These are phyloP conservation scores for Stenchaetothrips biformis DNA, from an alignment of 2,888 invertebrate genomes.

Conservation along the genomic window DNA sequence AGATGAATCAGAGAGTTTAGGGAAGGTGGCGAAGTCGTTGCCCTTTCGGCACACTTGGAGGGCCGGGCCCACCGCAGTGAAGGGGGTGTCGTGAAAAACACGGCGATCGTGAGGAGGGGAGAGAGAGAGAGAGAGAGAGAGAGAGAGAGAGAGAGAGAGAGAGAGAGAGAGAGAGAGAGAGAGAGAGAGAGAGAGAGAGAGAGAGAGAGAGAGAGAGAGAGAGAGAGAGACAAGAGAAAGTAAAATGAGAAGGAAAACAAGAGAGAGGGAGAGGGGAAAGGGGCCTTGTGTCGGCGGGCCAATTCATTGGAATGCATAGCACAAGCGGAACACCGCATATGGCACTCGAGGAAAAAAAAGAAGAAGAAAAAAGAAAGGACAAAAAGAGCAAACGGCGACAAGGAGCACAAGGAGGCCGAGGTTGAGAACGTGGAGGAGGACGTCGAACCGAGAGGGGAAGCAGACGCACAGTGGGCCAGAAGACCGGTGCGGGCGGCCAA, in stretches of 20 bases:
- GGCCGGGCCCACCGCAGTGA: neutral
- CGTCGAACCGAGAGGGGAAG: no score
- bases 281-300: slow-evolving; percentile 8
- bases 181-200: neutral
- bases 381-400: no score
- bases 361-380: neutral
- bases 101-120: neutral
- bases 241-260: slow-evolving; percentile 8
- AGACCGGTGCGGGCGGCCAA: no score
- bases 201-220: neutral
- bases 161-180: neutral
- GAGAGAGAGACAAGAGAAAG: neutral
- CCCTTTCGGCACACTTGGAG: neutral
- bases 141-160: no score
- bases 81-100: neutral
- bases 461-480: no score
- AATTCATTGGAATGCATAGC: slow-evolving; percentile 17
- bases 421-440: neutral
- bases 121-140: no score
- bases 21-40: no score
- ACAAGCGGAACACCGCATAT: slow-evolving; percentile 20
- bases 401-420: neutral
- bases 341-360: neutral
- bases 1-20: neutral
- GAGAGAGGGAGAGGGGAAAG: neutral